These are phyloP conservation scores for Rousettus leschenaultii DNA, from an alignment of 2,113 vertebrate genomes.

Conservation along the genomic window DNA sequence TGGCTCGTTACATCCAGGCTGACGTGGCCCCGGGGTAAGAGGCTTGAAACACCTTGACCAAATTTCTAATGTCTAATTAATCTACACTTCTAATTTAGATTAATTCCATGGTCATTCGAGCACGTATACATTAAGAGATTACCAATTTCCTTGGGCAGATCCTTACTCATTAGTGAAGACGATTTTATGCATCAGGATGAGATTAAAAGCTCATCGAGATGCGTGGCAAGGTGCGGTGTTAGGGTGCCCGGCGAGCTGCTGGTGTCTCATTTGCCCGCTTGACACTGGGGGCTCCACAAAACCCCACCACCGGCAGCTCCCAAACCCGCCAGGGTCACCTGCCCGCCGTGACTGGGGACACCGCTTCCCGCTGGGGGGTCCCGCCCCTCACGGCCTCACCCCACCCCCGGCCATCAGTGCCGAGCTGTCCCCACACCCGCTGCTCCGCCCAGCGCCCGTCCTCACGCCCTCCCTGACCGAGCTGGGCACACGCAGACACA, in stretches of 20 bases:
- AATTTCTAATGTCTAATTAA: too few relatives aligned
- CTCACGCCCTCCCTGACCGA: too few relatives aligned
- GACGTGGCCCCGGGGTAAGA: background rate
- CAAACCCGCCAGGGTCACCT: too few relatives aligned
- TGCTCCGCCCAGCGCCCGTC: too few relatives aligned
- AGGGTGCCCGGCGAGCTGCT: background rate
- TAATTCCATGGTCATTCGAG: background rate
- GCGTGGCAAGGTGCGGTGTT: background rate
- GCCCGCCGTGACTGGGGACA: too few relatives aligned
- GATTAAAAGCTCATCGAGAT: slow-evolving; percentile 36
- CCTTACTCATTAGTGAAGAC: background rate
- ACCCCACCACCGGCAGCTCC: too few relatives aligned
- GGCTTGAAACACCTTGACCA: background rate
- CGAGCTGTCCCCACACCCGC: too few relatives aligned
- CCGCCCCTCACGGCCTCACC: too few relatives aligned
- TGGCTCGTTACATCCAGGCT: background rate
- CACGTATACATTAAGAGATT: background rate
- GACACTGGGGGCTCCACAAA: too few relatives aligned
- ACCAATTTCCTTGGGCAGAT: background rate
- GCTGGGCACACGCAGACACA: too few relatives aligned
- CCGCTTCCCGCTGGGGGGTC: too few relatives aligned
- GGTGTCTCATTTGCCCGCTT: background rate
- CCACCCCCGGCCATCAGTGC: too few relatives aligned
- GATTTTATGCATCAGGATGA: slow-evolving; percentile 7
- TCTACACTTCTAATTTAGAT: background rate